phyloP scores from a whole-genome alignment of 2,797 vertebrate genomes.

The Thripadectes ignobilis region DNA sequence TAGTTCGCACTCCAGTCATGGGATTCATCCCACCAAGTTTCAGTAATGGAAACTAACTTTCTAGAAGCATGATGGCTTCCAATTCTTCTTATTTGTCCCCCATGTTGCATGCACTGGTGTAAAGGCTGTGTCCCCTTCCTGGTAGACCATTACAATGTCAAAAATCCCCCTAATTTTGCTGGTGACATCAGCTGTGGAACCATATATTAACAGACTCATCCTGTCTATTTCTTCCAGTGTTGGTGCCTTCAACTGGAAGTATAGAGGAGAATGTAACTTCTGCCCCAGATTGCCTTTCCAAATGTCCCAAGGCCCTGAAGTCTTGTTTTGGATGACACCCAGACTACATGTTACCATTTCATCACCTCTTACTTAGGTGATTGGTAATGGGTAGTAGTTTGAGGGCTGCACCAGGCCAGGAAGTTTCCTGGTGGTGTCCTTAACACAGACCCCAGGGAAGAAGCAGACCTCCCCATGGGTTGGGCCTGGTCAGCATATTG shows the following conservation, averaged over 20 bases:
- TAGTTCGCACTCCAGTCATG: neutral
- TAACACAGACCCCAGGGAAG: neutral
- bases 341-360: neutral
- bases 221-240: neutral
- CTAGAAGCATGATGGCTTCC: neutral
- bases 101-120: neutral
- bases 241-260: neutral
- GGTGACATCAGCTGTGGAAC: neutral
- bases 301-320: neutral
- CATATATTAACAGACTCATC: neutral
- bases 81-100: neutral
- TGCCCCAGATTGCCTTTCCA: neutral
- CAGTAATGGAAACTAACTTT: neutral
- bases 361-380: neutral
- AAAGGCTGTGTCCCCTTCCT: neutral
- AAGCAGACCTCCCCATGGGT: accelerated
- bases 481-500: neutral
- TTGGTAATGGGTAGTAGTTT: neutral
- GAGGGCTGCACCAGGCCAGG: too few relatives aligned
- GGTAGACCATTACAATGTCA: neutral
- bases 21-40: neutral
- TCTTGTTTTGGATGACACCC: neutral
- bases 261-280: neutral
- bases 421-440: neutral
- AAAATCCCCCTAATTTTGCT: neutral